Base-by-base conservation (phyloP, 2,888 invertebrate species). In the Scaptodrosophila latifasciaeformis region DNA sequence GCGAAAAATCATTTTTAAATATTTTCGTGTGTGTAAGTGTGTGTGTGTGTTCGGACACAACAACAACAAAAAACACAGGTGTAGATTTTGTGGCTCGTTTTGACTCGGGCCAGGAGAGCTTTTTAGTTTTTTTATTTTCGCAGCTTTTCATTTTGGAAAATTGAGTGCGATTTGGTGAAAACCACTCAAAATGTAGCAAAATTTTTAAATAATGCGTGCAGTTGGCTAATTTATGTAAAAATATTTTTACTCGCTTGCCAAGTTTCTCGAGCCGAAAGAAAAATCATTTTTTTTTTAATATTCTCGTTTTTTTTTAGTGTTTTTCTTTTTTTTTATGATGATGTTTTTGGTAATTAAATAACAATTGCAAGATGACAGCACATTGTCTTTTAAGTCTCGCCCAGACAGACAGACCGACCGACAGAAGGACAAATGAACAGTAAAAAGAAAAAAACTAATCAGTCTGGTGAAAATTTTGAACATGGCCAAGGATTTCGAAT, bases 351-450 rank as follows among this genome's bases (percentile, higher is more conserved):
- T 65, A 64, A 69, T 71, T 66, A 65, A 67, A 76, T 57, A 74
- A 70, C 70, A 57, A 70, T 78, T 80, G 76, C 67, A 59, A 59
- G 47, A 34, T 72, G 75, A 72, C 80, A 80, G 70, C 70, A 53
- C 52, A 60, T 54, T 74, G 75, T 70, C 65, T 60, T 60, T 46
- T 40, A 9, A 44, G 34, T 10, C 34, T n/a, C 4, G 12, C 6
- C 1, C 12, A 13, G 53, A 62, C 43, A 44, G 43, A n/a, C 9
- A 49, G 17, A n/a, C n/a, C n/a, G n/a, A n/a, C n/a, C n/a, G n/a
- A n/a, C n/a, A n/a, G n/a, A n/a, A n/a, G n/a, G n/a, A 30, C 18
- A 39, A 2, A 39, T 37, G 18, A 24, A 21, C 19, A 21, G 24
- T 43, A 42, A 21, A 21, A 42, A 12, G 15, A 7, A 42, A 18